phyloP scores from a whole-genome alignment of 1,140 invertebrate species.

The Drosophila triauraria region DNA sequence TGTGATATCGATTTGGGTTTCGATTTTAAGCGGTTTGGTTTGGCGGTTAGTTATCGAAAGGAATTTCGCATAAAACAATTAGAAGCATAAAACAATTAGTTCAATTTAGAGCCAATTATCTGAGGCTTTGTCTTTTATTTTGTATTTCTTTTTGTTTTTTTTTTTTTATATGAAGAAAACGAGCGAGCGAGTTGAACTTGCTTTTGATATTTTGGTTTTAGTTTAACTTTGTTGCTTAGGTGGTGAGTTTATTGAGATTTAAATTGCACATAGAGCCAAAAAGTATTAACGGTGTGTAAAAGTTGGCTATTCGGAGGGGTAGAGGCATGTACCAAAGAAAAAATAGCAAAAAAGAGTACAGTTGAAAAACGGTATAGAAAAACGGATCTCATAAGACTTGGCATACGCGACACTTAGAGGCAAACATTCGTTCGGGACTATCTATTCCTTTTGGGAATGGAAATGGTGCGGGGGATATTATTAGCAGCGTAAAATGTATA shows the following conservation, averaged over 20 bases:
- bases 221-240: slow-evolving; percentile 59
- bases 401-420: slow-evolving; percentile 62
- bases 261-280: slow-evolving; percentile 82
- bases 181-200: slow-evolving; percentile 72
- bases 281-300: slow-evolving; percentile 69
- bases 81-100: slow-evolving; percentile 81
- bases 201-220: slow-evolving; percentile 60
- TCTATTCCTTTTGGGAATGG: neutral
- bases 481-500: slow-evolving; percentile 26
- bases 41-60: slow-evolving; percentile 54
- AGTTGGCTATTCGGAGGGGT: slow-evolving; percentile 64
- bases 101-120: slow-evolving; percentile 72
- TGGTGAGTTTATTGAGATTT: slow-evolving; percentile 74
- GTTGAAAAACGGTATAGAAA: slow-evolving; percentile 52
- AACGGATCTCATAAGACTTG: slow-evolving; percentile 32
- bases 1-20: slow-evolving; percentile 31
- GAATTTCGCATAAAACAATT: slow-evolving; percentile 80
- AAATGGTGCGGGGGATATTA: slow-evolving; percentile 10
- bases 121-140: slow-evolving; percentile 27
- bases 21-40: slow-evolving; percentile 34
- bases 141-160: slow-evolving; percentile 37
- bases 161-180: slow-evolving; percentile 70
- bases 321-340: slow-evolving; percentile 62
- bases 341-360: slow-evolving; percentile 42
- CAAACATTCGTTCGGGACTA: slow-evolving; percentile 33